Conservation (phyloP, 1,140 invertebrate species). For the Drosophila pseudoananassae region DNA sequence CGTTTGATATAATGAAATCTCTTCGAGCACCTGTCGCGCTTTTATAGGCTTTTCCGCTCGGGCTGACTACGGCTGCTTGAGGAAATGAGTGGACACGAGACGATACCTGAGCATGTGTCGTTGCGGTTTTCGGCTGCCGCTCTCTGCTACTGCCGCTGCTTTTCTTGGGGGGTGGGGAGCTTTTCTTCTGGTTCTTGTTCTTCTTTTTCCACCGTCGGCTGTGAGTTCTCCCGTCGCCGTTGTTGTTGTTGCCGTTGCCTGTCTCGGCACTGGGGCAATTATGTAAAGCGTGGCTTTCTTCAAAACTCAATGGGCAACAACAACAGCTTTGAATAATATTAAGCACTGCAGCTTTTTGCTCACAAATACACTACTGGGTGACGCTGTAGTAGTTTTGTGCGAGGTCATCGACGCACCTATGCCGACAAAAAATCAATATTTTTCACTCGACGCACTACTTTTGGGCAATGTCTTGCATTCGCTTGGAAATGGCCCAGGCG, state of each 20-base stretch:
- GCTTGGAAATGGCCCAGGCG: not conserved
- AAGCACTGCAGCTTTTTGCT: conserved; percentile 28
- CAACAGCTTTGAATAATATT: conserved; percentile 33
- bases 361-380: conserved; percentile 8
- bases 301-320: conserved; percentile 12
- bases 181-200: conserved; percentile 45
- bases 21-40: conserved; percentile 52
- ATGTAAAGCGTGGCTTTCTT: conserved; percentile 69
- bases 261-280: conserved; percentile 64
- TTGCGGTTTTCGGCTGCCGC: conserved; percentile 70
- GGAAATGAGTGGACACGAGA: conserved; percentile 93
- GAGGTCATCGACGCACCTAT: conserved; percentile 70
- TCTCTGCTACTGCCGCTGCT: conserved; percentile 36
- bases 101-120: conserved; percentile 92
- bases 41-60: conserved; percentile 44
- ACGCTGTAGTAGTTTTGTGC: conserved; percentile 33
- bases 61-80: conserved; percentile 91
- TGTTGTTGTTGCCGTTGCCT: conserved; percentile 46
- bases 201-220: conserved; percentile 26
- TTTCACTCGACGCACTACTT: conserved; percentile 37
- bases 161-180: not conserved
- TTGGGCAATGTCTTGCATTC: conserved; percentile 21
- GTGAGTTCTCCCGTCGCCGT: conserved; percentile 60
- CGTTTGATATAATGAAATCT: conserved; percentile 44
- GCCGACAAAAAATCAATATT: conserved; percentile 70